These are phyloP conservation scores for Suncus etruscus DNA, from an alignment of 2,113 vertebrate genomes.

Conservation along the genomic window DNA sequence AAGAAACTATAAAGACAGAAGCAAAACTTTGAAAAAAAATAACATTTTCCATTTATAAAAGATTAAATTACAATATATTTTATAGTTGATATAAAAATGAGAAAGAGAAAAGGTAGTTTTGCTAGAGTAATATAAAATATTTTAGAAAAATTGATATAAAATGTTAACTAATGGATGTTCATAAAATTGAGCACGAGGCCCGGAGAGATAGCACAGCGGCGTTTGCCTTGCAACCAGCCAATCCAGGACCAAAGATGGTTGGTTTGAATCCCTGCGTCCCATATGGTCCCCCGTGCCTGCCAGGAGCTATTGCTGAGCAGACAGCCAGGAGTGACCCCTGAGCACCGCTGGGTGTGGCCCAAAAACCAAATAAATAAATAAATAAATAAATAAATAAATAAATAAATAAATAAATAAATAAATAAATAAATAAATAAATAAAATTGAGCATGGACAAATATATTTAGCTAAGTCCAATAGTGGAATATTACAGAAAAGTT, in stretches of 20 bases:
- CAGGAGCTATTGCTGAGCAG: too few species aligned
- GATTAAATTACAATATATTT: not conserved
- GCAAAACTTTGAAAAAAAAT: not conserved
- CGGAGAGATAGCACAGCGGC: too few species aligned
- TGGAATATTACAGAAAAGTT: not conserved
- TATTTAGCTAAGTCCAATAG: not conserved
- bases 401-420: too few species aligned
- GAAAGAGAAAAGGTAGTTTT: not conserved
- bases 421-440: too few species aligned
- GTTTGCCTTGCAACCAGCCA: too few species aligned
- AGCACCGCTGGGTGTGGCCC: too few species aligned
- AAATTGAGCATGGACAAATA: not conserved
- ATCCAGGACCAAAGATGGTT: too few species aligned
- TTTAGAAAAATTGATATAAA: not conserved
- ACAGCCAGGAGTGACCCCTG: too few species aligned
- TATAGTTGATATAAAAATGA: not conserved
- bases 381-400: too few species aligned
- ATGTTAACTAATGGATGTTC: not conserved
- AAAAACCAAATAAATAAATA: too few species aligned
- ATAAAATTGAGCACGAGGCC: not conserved
- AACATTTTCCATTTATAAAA: not conserved
- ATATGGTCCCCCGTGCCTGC: too few species aligned
- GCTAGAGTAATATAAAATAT: not conserved
- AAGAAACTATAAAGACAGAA: constrained; percentile 23
- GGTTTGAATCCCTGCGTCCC: too few species aligned